phyloP scores from a whole-genome alignment of 2,888 invertebrate species.

The Vesta saturnalis region DNA sequence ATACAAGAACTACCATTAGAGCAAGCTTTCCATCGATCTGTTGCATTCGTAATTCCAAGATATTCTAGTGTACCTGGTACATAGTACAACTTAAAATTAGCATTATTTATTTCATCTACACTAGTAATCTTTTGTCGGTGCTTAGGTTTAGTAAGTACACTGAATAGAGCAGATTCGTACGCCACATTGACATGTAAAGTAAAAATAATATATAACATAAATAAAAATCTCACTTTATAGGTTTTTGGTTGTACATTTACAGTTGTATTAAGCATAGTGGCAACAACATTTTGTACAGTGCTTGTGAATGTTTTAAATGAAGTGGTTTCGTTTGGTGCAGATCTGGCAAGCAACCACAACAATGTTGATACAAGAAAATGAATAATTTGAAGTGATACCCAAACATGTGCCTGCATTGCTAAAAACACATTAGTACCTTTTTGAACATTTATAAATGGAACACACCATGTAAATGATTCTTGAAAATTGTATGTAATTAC shows the following conservation, averaged over 20 bases:
- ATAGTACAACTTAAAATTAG: not conserved
- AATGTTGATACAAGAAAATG: not conserved
- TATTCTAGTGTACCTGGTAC: not conserved
- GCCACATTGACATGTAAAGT: not conserved
- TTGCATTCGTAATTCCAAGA: not conserved
- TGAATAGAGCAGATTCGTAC: not conserved
- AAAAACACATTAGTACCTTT: not conserved
- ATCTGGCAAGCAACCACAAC: not conserved
- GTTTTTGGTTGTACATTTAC: slow-evolving; percentile 5
- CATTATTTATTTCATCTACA: not conserved
- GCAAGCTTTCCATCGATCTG: not conserved
- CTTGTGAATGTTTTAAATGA: not conserved
- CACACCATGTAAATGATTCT: slow-evolving; percentile 2
- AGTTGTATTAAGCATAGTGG: slow-evolving; percentile 1
- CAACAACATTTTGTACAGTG: not conserved
- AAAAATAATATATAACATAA: not conserved
- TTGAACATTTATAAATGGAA: not conserved
- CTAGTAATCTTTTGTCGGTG: not conserved
- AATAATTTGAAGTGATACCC: not conserved
- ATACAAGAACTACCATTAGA: not conserved
- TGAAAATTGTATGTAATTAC: not conserved
- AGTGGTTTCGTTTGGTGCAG: not conserved
- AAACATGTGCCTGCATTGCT: not conserved
- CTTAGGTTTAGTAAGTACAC: not conserved
- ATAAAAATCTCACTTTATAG: not conserved